These are phyloP conservation scores for Bombyx huttoni DNA, from an alignment of 2,888 invertebrate genomes.

Conservation along the genomic window DNA sequence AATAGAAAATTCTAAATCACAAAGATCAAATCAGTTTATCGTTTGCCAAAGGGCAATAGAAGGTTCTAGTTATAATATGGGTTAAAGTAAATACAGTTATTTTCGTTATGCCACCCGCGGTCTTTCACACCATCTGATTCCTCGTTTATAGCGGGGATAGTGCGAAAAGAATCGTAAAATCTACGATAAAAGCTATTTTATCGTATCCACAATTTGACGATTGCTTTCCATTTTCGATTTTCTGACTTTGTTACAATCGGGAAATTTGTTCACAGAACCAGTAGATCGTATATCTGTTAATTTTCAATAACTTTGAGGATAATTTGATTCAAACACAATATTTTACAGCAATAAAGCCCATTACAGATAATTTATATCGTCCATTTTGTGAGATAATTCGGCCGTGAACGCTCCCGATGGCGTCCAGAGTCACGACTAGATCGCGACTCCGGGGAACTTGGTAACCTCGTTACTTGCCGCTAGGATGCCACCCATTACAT, in stretches of 20 bases:
- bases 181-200: conserved; percentile 50
- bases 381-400: conserved; percentile 55
- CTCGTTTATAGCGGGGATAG: conserved; percentile 55
- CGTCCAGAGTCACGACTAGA: conserved; percentile 49
- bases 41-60: conserved; percentile 12
- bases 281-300: conserved; percentile 2
- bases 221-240: conserved; percentile 38
- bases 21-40: conserved; percentile 10
- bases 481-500: conserved; percentile 41
- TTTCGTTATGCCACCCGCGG: conserved; percentile 42
- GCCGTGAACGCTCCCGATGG: conserved; percentile 53
- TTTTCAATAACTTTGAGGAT: conserved; percentile 28
- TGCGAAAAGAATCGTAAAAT: conserved; percentile 55
- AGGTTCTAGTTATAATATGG: conserved; percentile 26
- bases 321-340: conserved; percentile 35
- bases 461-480: conserved; percentile 54
- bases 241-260: conserved; percentile 32
- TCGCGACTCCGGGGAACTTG: conserved; percentile 15
- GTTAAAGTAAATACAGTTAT: conserved; percentile 40
- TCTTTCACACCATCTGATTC: conserved; percentile 54
- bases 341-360: conserved; percentile 49
- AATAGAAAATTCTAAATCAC: conserved; percentile 7
- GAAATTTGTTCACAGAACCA: background rate
- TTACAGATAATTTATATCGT: conserved; percentile 53
- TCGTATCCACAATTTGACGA: conserved; percentile 41